A percentile compares a stretch with the other conserved stretches of the same genome.
Evolutionary conservation across 2,888 invertebrate species (phyloP).

Genomic region (Teinopalpus imperialis): DNA sequence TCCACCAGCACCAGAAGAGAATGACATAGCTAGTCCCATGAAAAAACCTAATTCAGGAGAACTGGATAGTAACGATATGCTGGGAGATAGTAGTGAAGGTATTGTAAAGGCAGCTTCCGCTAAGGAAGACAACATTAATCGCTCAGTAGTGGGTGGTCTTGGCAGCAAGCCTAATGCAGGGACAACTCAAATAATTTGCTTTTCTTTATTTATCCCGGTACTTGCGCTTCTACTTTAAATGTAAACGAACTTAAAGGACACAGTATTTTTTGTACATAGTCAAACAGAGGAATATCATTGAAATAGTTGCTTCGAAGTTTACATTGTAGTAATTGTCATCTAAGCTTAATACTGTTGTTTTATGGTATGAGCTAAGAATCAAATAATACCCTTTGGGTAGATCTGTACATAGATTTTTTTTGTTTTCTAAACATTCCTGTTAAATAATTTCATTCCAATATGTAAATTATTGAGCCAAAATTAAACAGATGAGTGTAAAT

Average conservation of each 20-base stretch:
- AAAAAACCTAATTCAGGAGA: constrained; percentile 47
- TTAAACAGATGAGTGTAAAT: constrained; percentile 72
- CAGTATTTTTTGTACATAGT: constrained; percentile 61
- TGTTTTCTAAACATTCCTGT: constrained; percentile 73
- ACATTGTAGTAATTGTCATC: constrained; percentile 54
- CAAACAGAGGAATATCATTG: constrained; percentile 51
- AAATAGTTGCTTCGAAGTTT: constrained; percentile 59
- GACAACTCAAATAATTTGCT: constrained; percentile 41
- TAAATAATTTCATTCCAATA: constrained; percentile 72
- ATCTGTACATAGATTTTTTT: constrained; percentile 60
- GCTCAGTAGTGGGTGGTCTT: constrained; percentile 61
- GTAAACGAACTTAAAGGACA: constrained; percentile 28
- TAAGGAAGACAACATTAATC: constrained; percentile 62
- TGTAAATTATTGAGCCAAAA: constrained; percentile 66
- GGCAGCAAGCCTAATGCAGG: constrained; percentile 58
- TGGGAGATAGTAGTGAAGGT: constrained; percentile 58
- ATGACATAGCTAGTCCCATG: constrained; percentile 59
- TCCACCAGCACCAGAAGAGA: constrained; percentile 74
- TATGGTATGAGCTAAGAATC: constrained; percentile 39
- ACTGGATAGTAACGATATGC: constrained; percentile 55
- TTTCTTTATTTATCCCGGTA: constrained; percentile 53
- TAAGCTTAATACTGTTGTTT: constrained; percentile 67
- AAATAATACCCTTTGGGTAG: constrained; percentile 39
- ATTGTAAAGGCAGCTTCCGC: constrained; percentile 46
- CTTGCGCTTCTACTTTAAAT: constrained; percentile 61